Percentiles rank a stretch among this genome's conserved stretches.
Evolutionary conservation across 2,113 vertebrate genomes (phyloP).

Genomic region (Epinephelus lanceolatus): DNA sequence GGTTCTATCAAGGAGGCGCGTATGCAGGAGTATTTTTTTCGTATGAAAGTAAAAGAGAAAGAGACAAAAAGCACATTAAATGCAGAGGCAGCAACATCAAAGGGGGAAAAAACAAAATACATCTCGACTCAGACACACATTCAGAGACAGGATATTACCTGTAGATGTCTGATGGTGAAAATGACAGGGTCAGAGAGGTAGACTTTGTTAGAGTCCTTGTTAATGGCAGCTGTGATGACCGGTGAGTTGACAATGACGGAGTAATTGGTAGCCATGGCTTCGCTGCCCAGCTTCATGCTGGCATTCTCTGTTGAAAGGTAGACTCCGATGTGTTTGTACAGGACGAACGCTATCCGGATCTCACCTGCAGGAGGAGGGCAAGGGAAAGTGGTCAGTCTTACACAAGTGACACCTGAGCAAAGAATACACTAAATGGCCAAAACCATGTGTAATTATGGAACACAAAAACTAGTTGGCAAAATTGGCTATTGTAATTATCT

Average conservation of each 20-base stretch:
- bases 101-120: slow-evolving; percentile 20
- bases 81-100: slow-evolving; percentile 12
- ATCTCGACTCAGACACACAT: not conserved
- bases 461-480: not conserved
- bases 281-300: slow-evolving; percentile 95
- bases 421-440: not conserved
- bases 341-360: slow-evolving; percentile 96
- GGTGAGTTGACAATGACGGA: slow-evolving; percentile 98
- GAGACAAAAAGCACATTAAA: slow-evolving; percentile 33
- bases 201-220: slow-evolving; percentile 98
- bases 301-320: slow-evolving; percentile 98
- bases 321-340: slow-evolving; percentile 96
- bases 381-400: not conserved
- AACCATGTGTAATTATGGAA: too few relatives aligned
- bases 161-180: slow-evolving; percentile 95
- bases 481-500: not conserved
- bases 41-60: not conserved
- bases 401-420: not conserved
- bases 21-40: not conserved
- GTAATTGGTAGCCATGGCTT: slow-evolving; percentile 95
- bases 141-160: slow-evolving; percentile 84
- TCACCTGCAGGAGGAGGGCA: slow-evolving; percentile 86
- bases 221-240: slow-evolving; percentile 96
- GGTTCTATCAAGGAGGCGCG: slow-evolving; percentile 12
- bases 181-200: slow-evolving; percentile 97